Conservation (phyloP, 1,140 invertebrate genomes). For the Trichonephila clavipes region DNA sequence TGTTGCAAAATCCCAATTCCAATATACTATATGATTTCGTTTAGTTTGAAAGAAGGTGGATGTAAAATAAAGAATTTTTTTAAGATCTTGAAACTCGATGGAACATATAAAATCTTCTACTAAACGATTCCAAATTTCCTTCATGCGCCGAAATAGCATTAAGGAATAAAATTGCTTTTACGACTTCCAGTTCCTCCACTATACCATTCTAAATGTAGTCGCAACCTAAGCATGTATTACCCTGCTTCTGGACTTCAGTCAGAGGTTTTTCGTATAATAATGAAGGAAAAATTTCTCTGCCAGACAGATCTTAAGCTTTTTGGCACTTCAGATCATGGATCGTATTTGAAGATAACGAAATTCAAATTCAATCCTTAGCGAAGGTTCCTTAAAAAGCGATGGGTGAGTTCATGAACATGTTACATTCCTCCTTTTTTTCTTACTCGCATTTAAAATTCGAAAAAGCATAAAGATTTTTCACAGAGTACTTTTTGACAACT, state of each 20-base stretch:
- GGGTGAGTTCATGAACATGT: slow-evolving; percentile 26
- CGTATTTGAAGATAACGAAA: slow-evolving; percentile 26
- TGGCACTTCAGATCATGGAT: slow-evolving; percentile 37
- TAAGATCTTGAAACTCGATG: neutral
- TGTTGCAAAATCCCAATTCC: slow-evolving; percentile 3
- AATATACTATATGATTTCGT: slow-evolving; percentile 32
- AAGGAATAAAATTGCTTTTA: slow-evolving; percentile 69
- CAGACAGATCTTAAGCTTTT: slow-evolving; percentile 11
- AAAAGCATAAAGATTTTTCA: slow-evolving; percentile 52
- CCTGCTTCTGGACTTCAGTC: slow-evolving; percentile 26
- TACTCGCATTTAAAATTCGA: slow-evolving; percentile 22
- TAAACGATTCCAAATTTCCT: slow-evolving; percentile 52
- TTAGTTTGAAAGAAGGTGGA: slow-evolving; percentile 35
- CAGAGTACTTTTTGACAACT: slow-evolving; percentile 35
- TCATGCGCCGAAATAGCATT: slow-evolving; percentile 37
- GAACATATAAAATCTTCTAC: slow-evolving; percentile 49
- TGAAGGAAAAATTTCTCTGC: slow-evolving; percentile 49
- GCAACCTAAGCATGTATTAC: slow-evolving; percentile 58
- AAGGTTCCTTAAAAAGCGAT: slow-evolving; percentile 18
- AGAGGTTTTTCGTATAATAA: slow-evolving; percentile 54
- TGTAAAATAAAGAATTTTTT: slow-evolving; percentile 11
- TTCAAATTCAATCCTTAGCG: slow-evolving; percentile 62
- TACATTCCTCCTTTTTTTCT: neutral
- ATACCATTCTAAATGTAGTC: neutral
- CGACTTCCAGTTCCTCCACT: slow-evolving; percentile 42